phyloP scores from a whole-genome alignment of 2,888 invertebrate genomes.

The Noctua fimbriata region DNA sequence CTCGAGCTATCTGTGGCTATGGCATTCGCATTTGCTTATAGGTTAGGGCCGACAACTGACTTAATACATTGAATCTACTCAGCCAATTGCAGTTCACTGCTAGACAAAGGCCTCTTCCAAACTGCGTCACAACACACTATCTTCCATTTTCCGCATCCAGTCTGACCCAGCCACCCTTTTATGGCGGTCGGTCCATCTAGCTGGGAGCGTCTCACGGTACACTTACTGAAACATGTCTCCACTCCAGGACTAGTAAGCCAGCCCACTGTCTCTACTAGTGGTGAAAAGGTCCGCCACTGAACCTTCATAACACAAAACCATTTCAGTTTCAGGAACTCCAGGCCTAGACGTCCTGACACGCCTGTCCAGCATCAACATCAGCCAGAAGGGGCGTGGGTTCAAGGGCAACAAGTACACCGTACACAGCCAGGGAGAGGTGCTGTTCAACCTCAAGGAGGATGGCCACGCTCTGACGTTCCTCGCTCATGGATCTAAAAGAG shows the following conservation, averaged over 20 bases:
- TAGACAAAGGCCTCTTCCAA: background rate
- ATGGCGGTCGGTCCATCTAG: background rate
- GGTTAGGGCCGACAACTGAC: no score
- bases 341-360: conserved; percentile 21
- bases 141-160: background rate
- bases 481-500: conserved; percentile 5
- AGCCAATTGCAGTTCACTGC: background rate
- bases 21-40: background rate
- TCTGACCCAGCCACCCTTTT: background rate
- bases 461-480: conserved; percentile 38
- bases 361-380: conserved; percentile 14
- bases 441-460: conserved; percentile 47
- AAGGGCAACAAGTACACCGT: conserved; percentile 48
- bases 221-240: background rate
- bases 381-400: conserved; percentile 25
- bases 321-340: conserved; percentile 6
- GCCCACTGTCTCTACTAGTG: background rate
- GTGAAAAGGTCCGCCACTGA: background rate
- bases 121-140: background rate
- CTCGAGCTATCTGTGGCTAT: background rate
- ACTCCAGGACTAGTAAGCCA: background rate
- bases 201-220: background rate
- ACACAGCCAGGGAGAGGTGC: conserved; percentile 7
- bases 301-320: no score
- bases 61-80: background rate